Percentiles rank a stretch among this genome's conserved stretches.
Conservation (phyloP, 2,888 invertebrate species). For the Cheilosia vernalis region DNA sequence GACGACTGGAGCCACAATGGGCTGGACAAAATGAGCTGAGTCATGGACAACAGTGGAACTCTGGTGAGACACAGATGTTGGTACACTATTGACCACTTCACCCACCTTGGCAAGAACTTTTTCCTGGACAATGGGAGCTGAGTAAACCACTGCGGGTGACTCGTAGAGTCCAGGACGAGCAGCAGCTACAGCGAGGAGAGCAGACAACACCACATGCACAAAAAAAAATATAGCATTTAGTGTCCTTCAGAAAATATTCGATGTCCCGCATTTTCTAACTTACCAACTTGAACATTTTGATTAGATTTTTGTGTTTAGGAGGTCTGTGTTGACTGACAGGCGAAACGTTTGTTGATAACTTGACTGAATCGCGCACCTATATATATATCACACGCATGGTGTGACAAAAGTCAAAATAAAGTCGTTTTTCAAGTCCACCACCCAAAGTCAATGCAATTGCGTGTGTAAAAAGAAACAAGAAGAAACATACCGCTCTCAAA, state of each 20-base stretch:
- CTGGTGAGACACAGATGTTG: slow-evolving; percentile 84
- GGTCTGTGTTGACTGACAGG: slow-evolving; percentile 51
- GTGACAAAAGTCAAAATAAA: not conserved
- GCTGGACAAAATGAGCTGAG: slow-evolving; percentile 80
- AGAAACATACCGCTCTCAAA: not conserved
- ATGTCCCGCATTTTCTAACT: slow-evolving; percentile 45
- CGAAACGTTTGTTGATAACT: slow-evolving; percentile 8
- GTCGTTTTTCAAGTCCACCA: slow-evolving; percentile 2
- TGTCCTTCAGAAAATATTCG: not conserved
- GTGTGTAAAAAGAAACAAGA: not conserved
- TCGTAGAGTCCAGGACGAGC: slow-evolving; percentile 80
- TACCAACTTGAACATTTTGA: slow-evolving; percentile 81
- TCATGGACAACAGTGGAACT: slow-evolving; percentile 84
- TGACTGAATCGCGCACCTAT: not conserved
- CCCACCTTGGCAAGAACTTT: slow-evolving; percentile 80
- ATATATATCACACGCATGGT: slow-evolving; percentile 1
- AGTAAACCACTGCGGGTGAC: slow-evolving; percentile 76
- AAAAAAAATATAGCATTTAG: not conserved
- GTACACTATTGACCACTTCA: slow-evolving; percentile 81
- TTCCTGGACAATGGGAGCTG: slow-evolving; percentile 80
- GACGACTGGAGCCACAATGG: slow-evolving; percentile 79
- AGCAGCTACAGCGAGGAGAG: slow-evolving; percentile 79
- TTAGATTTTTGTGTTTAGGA: slow-evolving; percentile 37
- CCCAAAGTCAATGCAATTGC: not conserved
- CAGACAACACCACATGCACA: slow-evolving; percentile 80